Conservation (phyloP, 1,140 invertebrate species). For the Drosophila willistoni region DNA sequence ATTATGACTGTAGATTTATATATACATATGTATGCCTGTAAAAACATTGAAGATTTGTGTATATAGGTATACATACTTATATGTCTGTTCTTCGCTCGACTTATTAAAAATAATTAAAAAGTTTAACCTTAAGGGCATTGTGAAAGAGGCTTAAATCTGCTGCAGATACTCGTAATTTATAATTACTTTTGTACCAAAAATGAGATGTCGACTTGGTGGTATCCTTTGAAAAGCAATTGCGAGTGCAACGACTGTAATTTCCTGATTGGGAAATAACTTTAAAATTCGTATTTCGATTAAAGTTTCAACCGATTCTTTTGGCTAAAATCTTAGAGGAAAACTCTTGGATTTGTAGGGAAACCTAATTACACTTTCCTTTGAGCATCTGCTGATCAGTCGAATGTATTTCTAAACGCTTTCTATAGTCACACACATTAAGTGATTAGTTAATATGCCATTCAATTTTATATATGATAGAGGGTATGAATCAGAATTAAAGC, state of each 20-base stretch:
- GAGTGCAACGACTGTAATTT: too few relatives aligned
- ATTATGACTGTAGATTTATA: background rate
- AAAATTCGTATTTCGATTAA: too few relatives aligned
- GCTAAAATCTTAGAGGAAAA: too few relatives aligned
- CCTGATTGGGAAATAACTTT: too few relatives aligned
- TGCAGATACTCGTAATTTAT: constrained; percentile 3
- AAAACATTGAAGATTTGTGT: background rate
- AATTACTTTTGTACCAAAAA: background rate
- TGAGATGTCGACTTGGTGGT: background rate
- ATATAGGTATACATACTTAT: background rate
- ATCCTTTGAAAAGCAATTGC: background rate
- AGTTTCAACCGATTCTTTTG: too few relatives aligned
- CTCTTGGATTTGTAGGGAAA: too few relatives aligned
- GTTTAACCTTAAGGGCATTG: constrained; percentile 9
- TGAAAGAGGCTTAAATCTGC: constrained; percentile 11
- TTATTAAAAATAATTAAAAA: constrained; percentile 45
- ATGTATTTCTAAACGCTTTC: too few relatives aligned
- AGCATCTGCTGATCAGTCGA: too few relatives aligned
- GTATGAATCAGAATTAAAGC: constrained; percentile 4
- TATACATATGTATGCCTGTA: background rate
- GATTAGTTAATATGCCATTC: background rate
- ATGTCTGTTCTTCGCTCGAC: constrained; percentile 19
- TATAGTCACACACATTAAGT: too few relatives aligned
- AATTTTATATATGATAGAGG: background rate
- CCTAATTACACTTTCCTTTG: too few relatives aligned